Evolutionary conservation across 2,888 invertebrate genomes (phyloP).

Genomic region (Phragmatobia fuliginosa): DNA sequence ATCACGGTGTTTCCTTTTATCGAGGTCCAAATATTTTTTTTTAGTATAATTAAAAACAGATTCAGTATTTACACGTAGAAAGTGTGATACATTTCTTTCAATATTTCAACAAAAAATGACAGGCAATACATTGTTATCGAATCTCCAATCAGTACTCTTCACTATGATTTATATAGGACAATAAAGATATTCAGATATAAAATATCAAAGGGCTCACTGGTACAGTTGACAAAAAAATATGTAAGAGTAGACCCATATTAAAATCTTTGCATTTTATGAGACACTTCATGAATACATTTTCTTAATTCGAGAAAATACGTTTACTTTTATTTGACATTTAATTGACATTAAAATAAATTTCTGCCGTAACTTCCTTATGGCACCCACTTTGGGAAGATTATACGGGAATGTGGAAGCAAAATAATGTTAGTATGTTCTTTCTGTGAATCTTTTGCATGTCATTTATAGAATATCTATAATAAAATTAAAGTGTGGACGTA

Average conservation of each 20-base stretch:
- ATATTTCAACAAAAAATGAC: slow-evolving; percentile 46
- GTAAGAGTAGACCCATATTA: neutral
- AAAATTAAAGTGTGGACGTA: too few species aligned
- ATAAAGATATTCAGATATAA: slow-evolving; percentile 66
- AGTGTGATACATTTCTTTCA: slow-evolving; percentile 47
- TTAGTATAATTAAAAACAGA: slow-evolving; percentile 13
- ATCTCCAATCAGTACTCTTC: slow-evolving; percentile 52
- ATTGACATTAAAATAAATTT: too few species aligned
- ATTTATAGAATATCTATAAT: neutral
- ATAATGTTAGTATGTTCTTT: neutral
- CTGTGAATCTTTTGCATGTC: neutral
- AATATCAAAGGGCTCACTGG: slow-evolving; percentile 59
- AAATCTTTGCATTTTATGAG: neutral
- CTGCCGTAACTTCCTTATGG: too few species aligned
- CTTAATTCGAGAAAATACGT: too few species aligned
- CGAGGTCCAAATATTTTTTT: neutral
- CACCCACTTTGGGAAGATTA: neutral
- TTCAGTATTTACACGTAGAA: slow-evolving; percentile 37
- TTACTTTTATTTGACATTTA: too few species aligned
- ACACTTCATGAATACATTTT: too few species aligned
- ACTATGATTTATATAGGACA: slow-evolving; percentile 63
- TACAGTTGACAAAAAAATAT: slow-evolving; percentile 25
- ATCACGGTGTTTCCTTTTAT: neutral
- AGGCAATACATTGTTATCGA: slow-evolving; percentile 57
- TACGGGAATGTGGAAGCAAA: neutral